phyloP scores from a whole-genome alignment of 2,113 vertebrate species.

The Anas platyrhynchos region DNA sequence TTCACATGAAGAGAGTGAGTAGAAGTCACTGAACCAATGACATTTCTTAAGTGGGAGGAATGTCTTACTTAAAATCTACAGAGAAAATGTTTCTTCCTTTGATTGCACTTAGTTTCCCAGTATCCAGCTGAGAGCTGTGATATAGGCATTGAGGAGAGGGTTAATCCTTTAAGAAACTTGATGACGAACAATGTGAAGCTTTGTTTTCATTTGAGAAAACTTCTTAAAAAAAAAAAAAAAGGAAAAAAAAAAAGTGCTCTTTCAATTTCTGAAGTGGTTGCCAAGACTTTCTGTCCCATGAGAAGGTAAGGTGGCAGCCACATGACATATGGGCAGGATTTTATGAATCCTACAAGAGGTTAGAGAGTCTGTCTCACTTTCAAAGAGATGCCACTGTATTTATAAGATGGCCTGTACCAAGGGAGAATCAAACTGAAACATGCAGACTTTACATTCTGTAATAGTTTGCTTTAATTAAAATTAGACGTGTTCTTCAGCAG shows the following conservation, averaged over 20 bases:
- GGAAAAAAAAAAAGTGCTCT: background rate
- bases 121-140: background rate
- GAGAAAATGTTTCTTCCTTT: background rate
- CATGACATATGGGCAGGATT: conserved; percentile 41
- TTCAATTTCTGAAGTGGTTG: conserved; percentile 12
- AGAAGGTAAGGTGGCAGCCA: conserved; percentile 36
- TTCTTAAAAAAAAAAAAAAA: background rate
- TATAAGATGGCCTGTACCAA: conserved; percentile 16
- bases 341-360: conserved; percentile 20
- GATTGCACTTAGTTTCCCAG: background rate
- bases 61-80: background rate
- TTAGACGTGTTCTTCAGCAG: background rate
- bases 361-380: conserved; percentile 24
- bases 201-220: conserved; percentile 4
- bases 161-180: background rate
- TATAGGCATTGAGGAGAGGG: background rate
- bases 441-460: background rate
- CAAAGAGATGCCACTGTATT: conserved; percentile 22
- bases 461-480: conserved; percentile 45
- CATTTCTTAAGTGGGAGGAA: background rate
- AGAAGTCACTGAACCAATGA: background rate
- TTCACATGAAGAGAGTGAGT: background rate
- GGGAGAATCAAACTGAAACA: conserved; percentile 34
- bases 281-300: conserved; percentile 20
- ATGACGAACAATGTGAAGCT: background rate